Evolutionary conservation across 2,888 invertebrate species (phyloP).

Genomic region (Monopis laevigella): DNA sequence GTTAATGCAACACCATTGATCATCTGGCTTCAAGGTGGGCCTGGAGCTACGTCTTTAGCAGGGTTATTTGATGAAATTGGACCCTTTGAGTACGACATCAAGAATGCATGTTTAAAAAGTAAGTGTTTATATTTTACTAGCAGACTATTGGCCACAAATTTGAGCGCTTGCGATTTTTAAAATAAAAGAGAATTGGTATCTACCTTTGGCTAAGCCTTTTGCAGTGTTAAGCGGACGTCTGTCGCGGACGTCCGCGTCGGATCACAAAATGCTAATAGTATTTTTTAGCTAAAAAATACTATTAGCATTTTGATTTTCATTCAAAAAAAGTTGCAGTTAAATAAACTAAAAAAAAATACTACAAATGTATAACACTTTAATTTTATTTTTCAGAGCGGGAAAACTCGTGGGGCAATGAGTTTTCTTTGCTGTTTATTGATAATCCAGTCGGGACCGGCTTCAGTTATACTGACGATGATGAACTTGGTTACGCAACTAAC

Average conservation of each 20-base stretch:
- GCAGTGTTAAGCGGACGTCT: too few relatives aligned
- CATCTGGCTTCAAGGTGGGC: conserved; percentile 87
- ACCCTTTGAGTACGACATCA: conserved; percentile 26
- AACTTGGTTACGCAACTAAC: conserved; percentile 58
- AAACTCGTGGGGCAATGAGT: conserved; percentile 61
- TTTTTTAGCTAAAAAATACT: too few relatives aligned
- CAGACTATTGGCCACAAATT: background rate
- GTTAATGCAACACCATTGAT: conserved; percentile 65
- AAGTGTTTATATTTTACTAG: conserved; percentile 10
- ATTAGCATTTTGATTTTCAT: too few relatives aligned
- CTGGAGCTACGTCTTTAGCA: conserved; percentile 70
- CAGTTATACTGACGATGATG: conserved; percentile 62
- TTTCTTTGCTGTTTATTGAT: conserved; percentile 68
- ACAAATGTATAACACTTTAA: too few relatives aligned
- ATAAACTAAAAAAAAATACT: too few relatives aligned
- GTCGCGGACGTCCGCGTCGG: too few relatives aligned
- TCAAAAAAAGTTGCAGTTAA: too few relatives aligned
- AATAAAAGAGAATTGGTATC: too few relatives aligned
- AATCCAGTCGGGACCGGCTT: conserved; percentile 71
- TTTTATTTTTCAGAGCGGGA: conserved; percentile 28
- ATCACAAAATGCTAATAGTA: too few relatives aligned
- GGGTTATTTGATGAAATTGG: conserved; percentile 35
- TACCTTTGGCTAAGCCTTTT: too few relatives aligned
- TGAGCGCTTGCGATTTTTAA: background rate
- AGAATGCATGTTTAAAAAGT: conserved; percentile 22